Base-by-base conservation (phyloP, 2,797 vertebrate genomes). In the Linurgus olivaceus region DNA sequence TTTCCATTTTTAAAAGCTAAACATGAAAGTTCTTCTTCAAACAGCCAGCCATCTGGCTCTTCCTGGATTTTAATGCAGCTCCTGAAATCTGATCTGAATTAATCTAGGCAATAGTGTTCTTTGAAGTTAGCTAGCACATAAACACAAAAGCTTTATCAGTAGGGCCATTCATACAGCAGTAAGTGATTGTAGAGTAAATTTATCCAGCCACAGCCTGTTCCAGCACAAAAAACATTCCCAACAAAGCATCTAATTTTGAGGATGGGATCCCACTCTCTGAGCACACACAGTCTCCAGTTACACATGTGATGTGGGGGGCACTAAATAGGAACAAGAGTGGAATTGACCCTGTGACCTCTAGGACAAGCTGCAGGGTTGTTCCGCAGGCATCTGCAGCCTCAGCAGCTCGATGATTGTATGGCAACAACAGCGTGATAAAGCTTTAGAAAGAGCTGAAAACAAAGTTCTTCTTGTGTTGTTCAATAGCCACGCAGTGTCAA, bases 21-120 rank as follows among this genome's bases (percentile, higher is more conserved):
- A 91, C 86, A 92, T 88, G 47, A 96, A 96, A 93, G 75, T 84
- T 77, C 74, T 92, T 96, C 96, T 97, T 93, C 80, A 97, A 97
- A 93, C 80, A 97, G 72, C 23, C 74, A 96, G 91, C 96, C 91
- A 97, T 93, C 89, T 97, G 94, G 94, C 72, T 76, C 90, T 94
- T 72, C 35, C 87, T 96, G 76, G 93, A 81, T 93, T 90, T 86
- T 80, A 95, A 67, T 78, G 74, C 80, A 92, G 75, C 40, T 77
- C 55, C 93, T 80, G 97, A 88, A 95, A 86, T 94, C 92, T 96
- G 97, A 96, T 96, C 93, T 95, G 77, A 93, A 93, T 93, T 96
- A 89, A 86, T 94, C 86, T 21, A 95, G 93, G 92, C 80, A 94
- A 75, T 57, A 90, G 90, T 11, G 50, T 86, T 81, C 94, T 97